Evolutionary conservation across 2,797 vertebrate species (phyloP), one percentile per base, ranked within the genome.

Genomic region (Naso thynnoides): DNA sequence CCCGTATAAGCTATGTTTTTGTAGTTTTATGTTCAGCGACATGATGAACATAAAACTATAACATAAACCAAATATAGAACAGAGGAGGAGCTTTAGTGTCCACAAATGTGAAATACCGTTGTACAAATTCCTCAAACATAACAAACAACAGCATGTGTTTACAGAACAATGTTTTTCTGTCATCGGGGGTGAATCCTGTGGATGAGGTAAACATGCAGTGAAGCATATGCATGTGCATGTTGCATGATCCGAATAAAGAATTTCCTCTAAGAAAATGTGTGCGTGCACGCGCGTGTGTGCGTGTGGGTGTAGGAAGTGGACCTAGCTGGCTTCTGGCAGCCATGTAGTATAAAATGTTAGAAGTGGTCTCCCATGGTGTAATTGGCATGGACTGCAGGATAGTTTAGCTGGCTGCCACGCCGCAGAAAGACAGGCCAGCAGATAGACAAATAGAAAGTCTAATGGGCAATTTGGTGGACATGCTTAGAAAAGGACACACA

Each of bases 401-500:
- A 66, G 76, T 74, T 86, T 68, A 78, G 85, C 69, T 52, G 63
- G 71, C 83, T 84, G 85, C 83, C 88, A 82, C 48, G 52, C 83
- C 86, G 82, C 84, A 89, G 82, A 83, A 82, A 79, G 38, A 36
- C 72, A 58, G 73, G 62, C 73, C 76, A 58, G 82, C 71, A 80
- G 76, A 84, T 76, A 82, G 84, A 88, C 79, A 89, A 82, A 86
- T 80, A 91, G 47, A 87, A 78, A 78, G 59, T 75, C 79, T 88
- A 84, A 86, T 85, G 70, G 79, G 84, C 68, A 83, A 88, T 90
- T 90, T 81, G 73, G 83, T 86, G 86, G 85, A 89, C 81, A 78
- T 13, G 58, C 65, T 70, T 47, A 67, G 72, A 68, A 58, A 78
- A 23, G 57, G 59, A 72, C 42, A 84, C 33, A 48, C n/a, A 68